Conservation (phyloP, 1,140 invertebrate species). For the Thrips palmi region DNA sequence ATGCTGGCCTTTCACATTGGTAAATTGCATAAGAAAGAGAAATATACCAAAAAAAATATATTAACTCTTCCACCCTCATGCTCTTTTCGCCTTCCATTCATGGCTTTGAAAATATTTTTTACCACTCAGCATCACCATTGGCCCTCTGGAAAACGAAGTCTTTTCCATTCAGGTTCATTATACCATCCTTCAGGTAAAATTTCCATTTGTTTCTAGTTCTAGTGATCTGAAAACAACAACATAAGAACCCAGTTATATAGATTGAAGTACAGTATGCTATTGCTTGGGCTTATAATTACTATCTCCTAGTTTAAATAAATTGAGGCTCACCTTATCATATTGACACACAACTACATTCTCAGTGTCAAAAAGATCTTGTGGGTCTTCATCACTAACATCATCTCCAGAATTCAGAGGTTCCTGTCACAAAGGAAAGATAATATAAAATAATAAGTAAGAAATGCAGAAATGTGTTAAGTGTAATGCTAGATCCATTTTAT, state of each 20-base stretch:
- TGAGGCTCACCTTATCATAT: conserved; percentile 73
- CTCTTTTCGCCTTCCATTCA: too few species aligned
- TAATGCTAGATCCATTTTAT: neutral
- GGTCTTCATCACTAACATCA: conserved; percentile 94
- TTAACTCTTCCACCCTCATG: too few species aligned
- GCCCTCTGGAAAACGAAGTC: conserved; percentile 99
- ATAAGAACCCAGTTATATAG: conserved; percentile 8
- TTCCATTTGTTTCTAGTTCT: conserved; percentile 98
- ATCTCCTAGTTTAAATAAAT: neutral
- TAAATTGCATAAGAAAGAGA: too few species aligned
- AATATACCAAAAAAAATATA: too few species aligned
- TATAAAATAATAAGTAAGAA: neutral
- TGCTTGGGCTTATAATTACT: neutral
- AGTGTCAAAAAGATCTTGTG: conserved; percentile 86
- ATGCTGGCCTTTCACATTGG: too few species aligned
- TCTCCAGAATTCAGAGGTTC: conserved; percentile 91
- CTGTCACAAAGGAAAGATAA: conserved; percentile 27
- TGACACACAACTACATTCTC: conserved; percentile 99
- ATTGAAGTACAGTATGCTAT: neutral
- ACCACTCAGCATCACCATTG: conserved; percentile 98
- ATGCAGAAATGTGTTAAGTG: neutral
- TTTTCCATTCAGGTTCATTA: conserved; percentile 96
- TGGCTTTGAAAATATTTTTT: too few species aligned
- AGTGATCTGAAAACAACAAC: conserved; percentile 55
- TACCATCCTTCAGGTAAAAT: conserved; percentile 98